Evolutionary conservation across 1,140 invertebrate species (phyloP).

Genomic region (Zaprionus capensis): DNA sequence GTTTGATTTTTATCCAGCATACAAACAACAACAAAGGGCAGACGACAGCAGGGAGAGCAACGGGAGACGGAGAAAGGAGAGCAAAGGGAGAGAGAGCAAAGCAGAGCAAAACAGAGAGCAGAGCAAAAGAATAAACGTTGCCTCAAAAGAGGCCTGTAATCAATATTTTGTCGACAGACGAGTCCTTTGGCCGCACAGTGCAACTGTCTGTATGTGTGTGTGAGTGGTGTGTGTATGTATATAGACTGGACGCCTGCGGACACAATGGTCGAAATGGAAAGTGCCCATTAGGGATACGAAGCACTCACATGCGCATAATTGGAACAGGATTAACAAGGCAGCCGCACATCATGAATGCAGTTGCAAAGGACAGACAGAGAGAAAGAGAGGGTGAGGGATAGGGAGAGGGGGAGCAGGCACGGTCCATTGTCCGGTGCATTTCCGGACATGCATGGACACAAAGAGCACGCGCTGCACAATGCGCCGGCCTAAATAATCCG

Average conservation of each 20-base stretch:
- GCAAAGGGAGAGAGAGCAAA: constrained; percentile 24
- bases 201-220: background rate
- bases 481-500: constrained; percentile 67
- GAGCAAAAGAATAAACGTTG: constrained; percentile 19
- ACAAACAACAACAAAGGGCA: constrained; percentile 47
- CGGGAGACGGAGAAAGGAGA: constrained; percentile 2
- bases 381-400: constrained; percentile 15
- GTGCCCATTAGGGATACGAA: constrained; percentile 75
- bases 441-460: constrained; percentile 40
- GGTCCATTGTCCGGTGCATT: constrained; percentile 67
- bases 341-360: constrained; percentile 58
- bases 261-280: constrained; percentile 71
- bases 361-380: constrained; percentile 23
- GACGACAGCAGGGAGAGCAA: constrained; percentile 23
- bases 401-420: background rate
- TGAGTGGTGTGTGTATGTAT: constrained; percentile 13
- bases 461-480: constrained; percentile 49
- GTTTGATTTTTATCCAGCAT: constrained; percentile 68
- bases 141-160: constrained; percentile 63
- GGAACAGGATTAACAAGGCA: constrained; percentile 79
- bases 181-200: constrained; percentile 33
- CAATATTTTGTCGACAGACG: constrained; percentile 73
- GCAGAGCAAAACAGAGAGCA: constrained; percentile 1
- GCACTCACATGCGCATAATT: constrained; percentile 78
- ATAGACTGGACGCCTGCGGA: constrained; percentile 38